Percentiles rank a stretch among this genome's conserved stretches.
Evolutionary conservation across 64 coral and sea anemone genomes (phyloP).

Genomic region (Montipora foliosa): DNA sequence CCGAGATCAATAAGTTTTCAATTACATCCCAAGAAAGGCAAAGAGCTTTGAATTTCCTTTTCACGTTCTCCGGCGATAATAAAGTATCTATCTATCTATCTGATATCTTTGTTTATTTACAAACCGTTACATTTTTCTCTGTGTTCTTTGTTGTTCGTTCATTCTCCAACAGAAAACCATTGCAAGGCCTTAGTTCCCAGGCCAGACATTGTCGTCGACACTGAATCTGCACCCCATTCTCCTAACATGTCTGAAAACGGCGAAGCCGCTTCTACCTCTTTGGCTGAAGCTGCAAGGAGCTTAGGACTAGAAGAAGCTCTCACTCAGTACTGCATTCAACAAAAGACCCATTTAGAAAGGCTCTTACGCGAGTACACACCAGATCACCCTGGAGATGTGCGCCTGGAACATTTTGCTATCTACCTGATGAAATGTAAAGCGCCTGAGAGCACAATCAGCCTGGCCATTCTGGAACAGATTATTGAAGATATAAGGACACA

Average conservation of each 20-base stretch:
- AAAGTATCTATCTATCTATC: no score
- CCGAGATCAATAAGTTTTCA: no score
- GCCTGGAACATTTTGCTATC: constrained; percentile 83
- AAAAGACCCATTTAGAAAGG: constrained; percentile 66
- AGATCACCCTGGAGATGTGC: constrained; percentile 71
- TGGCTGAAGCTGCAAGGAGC: constrained; percentile 60
- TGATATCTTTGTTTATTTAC: no score
- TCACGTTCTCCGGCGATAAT: no score
- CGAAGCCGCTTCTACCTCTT: background rate
- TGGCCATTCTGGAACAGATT: constrained; percentile 83
- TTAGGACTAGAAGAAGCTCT: constrained; percentile 53
- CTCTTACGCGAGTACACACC: constrained; percentile 42
- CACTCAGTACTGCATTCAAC: constrained; percentile 51
- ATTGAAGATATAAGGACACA: constrained; percentile 72
- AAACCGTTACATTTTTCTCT: background rate
- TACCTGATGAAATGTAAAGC: constrained; percentile 88
- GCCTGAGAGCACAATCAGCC: constrained; percentile 32
- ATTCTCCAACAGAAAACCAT: constrained; percentile 29
- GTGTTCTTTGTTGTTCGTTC: background rate
- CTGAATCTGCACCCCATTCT: constrained; percentile 8
- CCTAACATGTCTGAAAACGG: constrained; percentile 21
- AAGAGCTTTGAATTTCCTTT: no score
- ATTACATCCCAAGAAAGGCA: no score
- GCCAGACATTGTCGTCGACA: constrained; percentile 1
- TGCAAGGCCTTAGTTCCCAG: constrained; percentile 51